Evolutionary conservation across 2,113 vertebrate genomes (phyloP).

Genomic region (Galeopterus variegatus): DNA sequence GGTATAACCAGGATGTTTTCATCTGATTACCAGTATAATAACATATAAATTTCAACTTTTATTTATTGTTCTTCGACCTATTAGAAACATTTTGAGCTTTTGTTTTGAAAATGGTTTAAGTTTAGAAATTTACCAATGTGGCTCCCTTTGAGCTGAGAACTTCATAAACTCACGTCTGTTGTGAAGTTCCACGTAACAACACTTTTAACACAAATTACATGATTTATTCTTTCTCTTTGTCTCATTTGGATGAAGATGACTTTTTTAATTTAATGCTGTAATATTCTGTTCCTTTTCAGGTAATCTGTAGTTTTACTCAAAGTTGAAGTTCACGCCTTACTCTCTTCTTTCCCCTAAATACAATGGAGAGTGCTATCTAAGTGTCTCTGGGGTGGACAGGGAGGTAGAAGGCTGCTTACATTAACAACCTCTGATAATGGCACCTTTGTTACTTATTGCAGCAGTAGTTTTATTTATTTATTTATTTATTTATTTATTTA

Average conservation of each 20-base stretch:
- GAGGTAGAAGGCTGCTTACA: neutral
- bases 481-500: too few species aligned
- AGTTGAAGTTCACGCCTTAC: neutral
- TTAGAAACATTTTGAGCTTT: slow-evolving; percentile 51
- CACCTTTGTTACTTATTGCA: accelerated
- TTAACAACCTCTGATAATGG: too few species aligned
- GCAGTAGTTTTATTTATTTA: too few species aligned
- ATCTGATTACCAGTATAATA: slow-evolving; percentile 9
- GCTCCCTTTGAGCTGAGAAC: neutral
- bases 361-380: neutral
- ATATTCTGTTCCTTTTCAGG: neutral
- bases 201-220: neutral
- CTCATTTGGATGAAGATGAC: neutral
- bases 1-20: slow-evolving; percentile 45
- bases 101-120: slow-evolving; percentile 14
- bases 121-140: neutral
- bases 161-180: neutral
- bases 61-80: slow-evolving; percentile 39
- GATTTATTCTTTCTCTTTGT: neutral
- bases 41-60: slow-evolving; percentile 22
- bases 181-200: neutral
- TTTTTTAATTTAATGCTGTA: slow-evolving; percentile 9
- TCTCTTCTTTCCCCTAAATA: neutral
- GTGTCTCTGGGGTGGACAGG: neutral
- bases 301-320: neutral